Evolutionary conservation across 2,797 vertebrate species (phyloP).

Genomic region (Thaleichthys pacificus): DNA sequence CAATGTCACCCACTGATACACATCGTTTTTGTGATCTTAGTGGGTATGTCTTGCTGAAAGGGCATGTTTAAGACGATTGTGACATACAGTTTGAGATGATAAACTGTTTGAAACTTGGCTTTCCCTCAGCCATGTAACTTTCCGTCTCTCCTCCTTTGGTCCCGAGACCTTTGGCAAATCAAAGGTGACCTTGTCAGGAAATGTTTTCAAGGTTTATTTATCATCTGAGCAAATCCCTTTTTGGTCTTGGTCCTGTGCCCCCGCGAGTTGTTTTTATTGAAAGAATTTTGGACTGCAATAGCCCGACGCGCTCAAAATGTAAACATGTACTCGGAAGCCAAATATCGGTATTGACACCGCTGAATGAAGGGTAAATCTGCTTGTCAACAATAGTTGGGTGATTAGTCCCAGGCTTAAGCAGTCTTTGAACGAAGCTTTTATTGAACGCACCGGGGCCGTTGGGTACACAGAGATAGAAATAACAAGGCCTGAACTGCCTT

Average conservation of each 20-base stretch:
- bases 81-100: too few species aligned
- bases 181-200: slow-evolving; percentile 42
- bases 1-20: too few species aligned
- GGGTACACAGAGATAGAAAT: slow-evolving; percentile 45
- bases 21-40: too few species aligned
- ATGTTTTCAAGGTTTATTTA: slow-evolving; percentile 58
- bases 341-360: slow-evolving; percentile 64
- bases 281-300: slow-evolving; percentile 61
- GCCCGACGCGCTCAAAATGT: slow-evolving; percentile 53
- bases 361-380: slow-evolving; percentile 55
- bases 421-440: slow-evolving; percentile 60
- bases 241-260: slow-evolving; percentile 46
- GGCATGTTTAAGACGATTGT: too few species aligned
- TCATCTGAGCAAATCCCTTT: slow-evolving; percentile 60
- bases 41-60: too few species aligned
- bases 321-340: slow-evolving; percentile 67
- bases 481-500: slow-evolving; percentile 54
- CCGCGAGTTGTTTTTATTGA: slow-evolving; percentile 58
- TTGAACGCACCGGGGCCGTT: slow-evolving; percentile 50
- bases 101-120: background rate
- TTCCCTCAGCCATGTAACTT: background rate
- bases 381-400: slow-evolving; percentile 64
- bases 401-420: slow-evolving; percentile 66
- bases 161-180: slow-evolving; percentile 39
- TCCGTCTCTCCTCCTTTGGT: slow-evolving; percentile 38